phyloP scores from a whole-genome alignment of 2,888 invertebrate species.

The Macrosiphum euphorbiae region DNA sequence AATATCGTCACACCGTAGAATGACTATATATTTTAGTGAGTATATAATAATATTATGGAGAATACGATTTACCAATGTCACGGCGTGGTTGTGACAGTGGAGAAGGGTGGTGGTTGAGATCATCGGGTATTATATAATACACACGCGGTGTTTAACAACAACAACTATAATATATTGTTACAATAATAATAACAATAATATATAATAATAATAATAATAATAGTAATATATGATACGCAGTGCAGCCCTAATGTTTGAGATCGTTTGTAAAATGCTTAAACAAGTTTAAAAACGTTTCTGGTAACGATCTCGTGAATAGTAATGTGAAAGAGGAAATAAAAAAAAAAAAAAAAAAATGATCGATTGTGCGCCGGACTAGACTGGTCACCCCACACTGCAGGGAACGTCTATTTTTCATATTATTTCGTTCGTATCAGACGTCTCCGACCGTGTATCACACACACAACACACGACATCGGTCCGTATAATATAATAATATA shows the following conservation, averaged over 20 bases:
- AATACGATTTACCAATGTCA: constrained; percentile 41
- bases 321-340: neutral
- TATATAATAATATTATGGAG: neutral
- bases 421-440: constrained; percentile 9
- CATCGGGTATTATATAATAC: neutral
- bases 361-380: constrained; percentile 43
- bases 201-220: neutral
- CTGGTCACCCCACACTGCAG: constrained; percentile 41
- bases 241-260: constrained; percentile 10
- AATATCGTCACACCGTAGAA: neutral
- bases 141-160: neutral
- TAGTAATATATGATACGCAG: neutral
- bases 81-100: neutral
- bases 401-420: constrained; percentile 56
- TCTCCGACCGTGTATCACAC: constrained; percentile 15
- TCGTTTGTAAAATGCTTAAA: constrained; percentile 21
- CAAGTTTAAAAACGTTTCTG: constrained; percentile 24
- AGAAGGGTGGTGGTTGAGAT: neutral
- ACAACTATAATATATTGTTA: neutral
- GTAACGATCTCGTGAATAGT: constrained; percentile 53
- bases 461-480: neutral
- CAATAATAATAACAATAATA: neutral
- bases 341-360: constrained; percentile 31
- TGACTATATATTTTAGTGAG: neutral
- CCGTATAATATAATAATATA: constrained; percentile 20